These are phyloP conservation scores for Cryptus viduatorius DNA, from an alignment of 2,888 invertebrate species.

Conservation along the genomic window DNA sequence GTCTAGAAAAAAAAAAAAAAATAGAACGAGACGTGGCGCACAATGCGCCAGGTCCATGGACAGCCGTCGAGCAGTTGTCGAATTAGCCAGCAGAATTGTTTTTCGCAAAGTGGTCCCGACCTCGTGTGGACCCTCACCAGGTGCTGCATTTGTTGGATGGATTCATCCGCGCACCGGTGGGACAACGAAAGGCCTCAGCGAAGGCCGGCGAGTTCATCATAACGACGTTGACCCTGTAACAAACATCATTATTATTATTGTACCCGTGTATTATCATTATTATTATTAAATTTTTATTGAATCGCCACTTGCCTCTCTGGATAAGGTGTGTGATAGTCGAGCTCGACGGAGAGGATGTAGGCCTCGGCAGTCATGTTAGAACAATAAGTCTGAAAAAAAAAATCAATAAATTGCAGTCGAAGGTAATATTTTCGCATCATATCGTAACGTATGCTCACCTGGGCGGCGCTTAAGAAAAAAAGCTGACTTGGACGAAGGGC, in stretches of 20 bases:
- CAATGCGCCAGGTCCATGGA: constrained; percentile 67
- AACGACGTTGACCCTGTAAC: constrained; percentile 85
- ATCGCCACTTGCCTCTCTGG: constrained; percentile 84
- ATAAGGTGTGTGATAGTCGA: constrained; percentile 86
- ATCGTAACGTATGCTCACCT: constrained; percentile 81
- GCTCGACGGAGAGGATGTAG: constrained; percentile 86
- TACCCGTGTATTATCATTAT: not conserved
- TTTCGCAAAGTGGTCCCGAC: constrained; percentile 62
- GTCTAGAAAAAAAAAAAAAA: constrained; percentile 54
- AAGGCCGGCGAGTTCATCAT: constrained; percentile 86
- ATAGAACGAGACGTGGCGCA: constrained; percentile 55
- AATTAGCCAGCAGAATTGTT: constrained; percentile 60
- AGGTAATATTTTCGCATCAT: constrained; percentile 22
- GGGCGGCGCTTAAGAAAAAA: constrained; percentile 86
- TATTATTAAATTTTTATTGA: not conserved
- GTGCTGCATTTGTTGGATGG: constrained; percentile 85
- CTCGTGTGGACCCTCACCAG: constrained; percentile 80
- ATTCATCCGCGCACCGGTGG: constrained; percentile 85
- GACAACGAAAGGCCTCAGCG: constrained; percentile 85
- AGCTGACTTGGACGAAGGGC: constrained; percentile 85
- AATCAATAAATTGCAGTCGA: not conserved
- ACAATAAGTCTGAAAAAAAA: constrained; percentile 84
- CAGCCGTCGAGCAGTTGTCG: constrained; percentile 68
- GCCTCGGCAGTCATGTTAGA: constrained; percentile 85
- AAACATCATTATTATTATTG: constrained; percentile 8